phyloP scores from a whole-genome alignment of 2,888 invertebrate genomes.

The Ochropleura plecta region DNA sequence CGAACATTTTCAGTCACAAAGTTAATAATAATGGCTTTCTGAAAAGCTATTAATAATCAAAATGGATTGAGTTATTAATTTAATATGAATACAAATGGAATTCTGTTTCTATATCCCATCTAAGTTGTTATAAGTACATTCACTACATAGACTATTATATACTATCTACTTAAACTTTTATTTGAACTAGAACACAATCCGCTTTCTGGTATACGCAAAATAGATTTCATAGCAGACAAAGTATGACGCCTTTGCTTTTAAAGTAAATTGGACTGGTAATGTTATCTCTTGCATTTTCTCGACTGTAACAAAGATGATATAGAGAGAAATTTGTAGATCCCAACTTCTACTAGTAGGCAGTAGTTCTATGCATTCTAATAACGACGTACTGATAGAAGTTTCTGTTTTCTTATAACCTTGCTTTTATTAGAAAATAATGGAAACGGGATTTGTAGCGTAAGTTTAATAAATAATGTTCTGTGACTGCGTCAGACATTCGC shows the following conservation, averaged over 20 bases:
- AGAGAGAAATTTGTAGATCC: background rate
- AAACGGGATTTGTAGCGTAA: background rate
- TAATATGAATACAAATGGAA: constrained; percentile 11
- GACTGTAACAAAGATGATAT: background rate
- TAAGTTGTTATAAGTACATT: background rate
- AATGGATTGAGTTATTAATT: constrained; percentile 20
- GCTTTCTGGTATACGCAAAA: too few relatives aligned
- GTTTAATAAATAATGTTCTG: constrained; percentile 16
- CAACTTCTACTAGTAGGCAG: background rate
- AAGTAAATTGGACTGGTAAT: background rate
- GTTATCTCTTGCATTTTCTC: background rate
- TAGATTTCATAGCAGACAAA: background rate
- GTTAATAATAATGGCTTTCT: constrained; percentile 17
- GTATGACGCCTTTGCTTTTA: background rate
- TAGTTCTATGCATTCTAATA: background rate
- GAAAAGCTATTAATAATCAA: constrained; percentile 9
- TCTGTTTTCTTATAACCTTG: background rate
- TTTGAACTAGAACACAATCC: background rate
- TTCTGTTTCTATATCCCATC: background rate
- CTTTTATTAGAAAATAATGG: constrained; percentile 11
- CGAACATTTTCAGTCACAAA: constrained; percentile 29
- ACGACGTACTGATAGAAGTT: background rate
- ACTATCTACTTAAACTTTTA: background rate
- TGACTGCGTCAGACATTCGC: constrained; percentile 3
- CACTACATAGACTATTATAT: background rate